Evolutionary conservation across 2,888 invertebrate species (phyloP), one percentile per base, ranked within the genome.

Genomic region (Cetonia aurata): DNA sequence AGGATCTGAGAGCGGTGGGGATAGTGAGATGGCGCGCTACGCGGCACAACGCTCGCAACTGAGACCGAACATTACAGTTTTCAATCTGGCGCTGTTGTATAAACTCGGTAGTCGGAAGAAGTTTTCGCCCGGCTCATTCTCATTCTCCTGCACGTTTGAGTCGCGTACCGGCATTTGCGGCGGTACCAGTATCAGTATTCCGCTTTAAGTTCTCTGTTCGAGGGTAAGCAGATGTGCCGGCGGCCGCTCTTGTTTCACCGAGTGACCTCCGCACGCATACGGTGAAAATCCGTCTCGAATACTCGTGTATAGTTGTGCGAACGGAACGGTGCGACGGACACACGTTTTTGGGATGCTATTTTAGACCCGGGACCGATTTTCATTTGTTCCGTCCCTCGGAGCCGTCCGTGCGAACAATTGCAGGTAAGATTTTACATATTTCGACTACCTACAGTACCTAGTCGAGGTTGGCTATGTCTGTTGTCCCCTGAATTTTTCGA

Each of bases 61-160:
- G 46, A 44, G 56, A 67, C 55, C 3, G 25, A 17, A 55, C 25
- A 17, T 19, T 15, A 42, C 44, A n/a, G 46, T 31, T 67, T 56
- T 56, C 55, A 67, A 67, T 67, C 67, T 67, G 48, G 62, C 33
- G 55, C 53, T 53, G 25, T 25, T 25, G 25, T 56, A 53, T 53
- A 52, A 53, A 53, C 67, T 42, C 25, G 33, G 33, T 15, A 67
- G 44, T 44, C 15, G 60, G 60, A 25, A 25, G 25, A 60, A 60
- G 42, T 46, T 53, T 56, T 42, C 31, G 67, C 25, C 44, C 25
- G 44, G 67, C 55, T 56, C 67, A 53, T 15, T 15, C 55, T 56
- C 67, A 53, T 15, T 15, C n/a, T 33, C 25, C 25, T 25, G 1
- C 25, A 15, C 50, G 52, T 52, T 42, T 42, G 15, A 52, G 66